Evolutionary conservation across 2,888 invertebrate species (phyloP), one percentile per base, ranked within the genome.

Genomic region (Thera obeliscata): DNA sequence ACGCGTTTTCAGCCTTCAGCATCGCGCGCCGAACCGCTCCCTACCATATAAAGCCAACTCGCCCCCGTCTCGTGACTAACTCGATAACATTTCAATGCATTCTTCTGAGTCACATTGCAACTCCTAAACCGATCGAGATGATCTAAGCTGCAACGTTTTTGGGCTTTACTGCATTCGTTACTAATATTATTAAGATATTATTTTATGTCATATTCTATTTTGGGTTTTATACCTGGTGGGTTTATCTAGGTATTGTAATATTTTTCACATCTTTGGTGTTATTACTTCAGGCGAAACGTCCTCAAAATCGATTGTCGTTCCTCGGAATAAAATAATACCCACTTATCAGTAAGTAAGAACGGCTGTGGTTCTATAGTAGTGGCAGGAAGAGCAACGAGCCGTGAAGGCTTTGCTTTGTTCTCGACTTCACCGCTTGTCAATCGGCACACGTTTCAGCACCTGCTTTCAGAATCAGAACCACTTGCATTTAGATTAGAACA

Each of bases 351-450:
- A 38, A 22, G 22, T 22, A 22, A 22, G 22, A 22, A 22, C 22
- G 22, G 22, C 22, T 38, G 7, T 48, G 8, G 35, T 64, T 70
- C 70, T 69, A 67, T 74, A 70, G 74, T 64, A 71, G 62, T 41
- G 59, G 61, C 41, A 79, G 79, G 80, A 78, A 77, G 81, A 74
- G 77, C 78, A 75, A 61, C 72, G 79, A 77, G 78, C 75, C 86
- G 84, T 86, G 86, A 86, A 87, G 84, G 86, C 78, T 80, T 61
- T 74, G 57, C 38, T 77, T 81, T 81, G 46, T 82, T 80, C 81
- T 71, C 68, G 72, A 71, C 71, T 79, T 75, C 76, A 74, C 72
- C 67, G 22, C 66, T 46, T 50, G 50, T 8, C 54, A 35, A 7
- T 35, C 33, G 22, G 61, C 35, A 33, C 62, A 11, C 41, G 60